Percentiles rank a stretch among this genome's conserved stretches.
Conservation (phyloP, 2,797 vertebrate genomes). For the Falco biarmicus region DNA sequence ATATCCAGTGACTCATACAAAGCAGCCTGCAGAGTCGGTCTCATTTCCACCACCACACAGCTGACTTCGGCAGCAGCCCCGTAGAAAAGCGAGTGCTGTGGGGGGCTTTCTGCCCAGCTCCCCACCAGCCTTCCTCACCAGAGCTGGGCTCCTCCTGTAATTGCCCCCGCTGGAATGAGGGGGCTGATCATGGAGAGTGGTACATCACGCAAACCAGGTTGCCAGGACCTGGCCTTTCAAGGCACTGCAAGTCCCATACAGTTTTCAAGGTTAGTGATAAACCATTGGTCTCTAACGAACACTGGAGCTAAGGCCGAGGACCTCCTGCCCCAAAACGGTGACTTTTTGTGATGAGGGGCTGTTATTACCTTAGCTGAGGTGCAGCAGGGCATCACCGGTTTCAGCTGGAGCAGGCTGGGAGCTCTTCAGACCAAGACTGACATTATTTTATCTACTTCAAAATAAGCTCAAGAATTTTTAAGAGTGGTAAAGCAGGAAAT, state of each 20-base stretch:
- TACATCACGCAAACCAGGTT: background rate
- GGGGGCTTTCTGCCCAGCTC: fast-evolving
- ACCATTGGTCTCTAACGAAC: background rate
- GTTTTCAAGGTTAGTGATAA: background rate
- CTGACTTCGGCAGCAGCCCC: background rate
- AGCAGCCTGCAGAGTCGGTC: slow-evolving; percentile 13
- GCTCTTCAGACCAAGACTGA: background rate
- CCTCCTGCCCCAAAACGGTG: background rate
- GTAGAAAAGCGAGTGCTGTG: background rate
- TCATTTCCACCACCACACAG: background rate
- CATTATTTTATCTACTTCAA: background rate
- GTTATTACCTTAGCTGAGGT: background rate
- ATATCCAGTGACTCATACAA: slow-evolving; percentile 50
- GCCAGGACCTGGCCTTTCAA: background rate
- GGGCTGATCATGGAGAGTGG: background rate
- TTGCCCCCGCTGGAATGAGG: background rate
- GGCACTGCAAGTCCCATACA: background rate
- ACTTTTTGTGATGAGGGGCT: background rate
- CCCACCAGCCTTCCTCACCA: background rate
- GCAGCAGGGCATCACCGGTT: background rate
- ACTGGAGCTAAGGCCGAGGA: background rate
- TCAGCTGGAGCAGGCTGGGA: background rate
- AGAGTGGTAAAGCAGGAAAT: background rate
- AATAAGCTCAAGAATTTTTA: background rate
- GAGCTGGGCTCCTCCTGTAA: background rate